Evolutionary conservation across 2,113 vertebrate species (phyloP).

Genomic region (Heterochromis multidens): DNA sequence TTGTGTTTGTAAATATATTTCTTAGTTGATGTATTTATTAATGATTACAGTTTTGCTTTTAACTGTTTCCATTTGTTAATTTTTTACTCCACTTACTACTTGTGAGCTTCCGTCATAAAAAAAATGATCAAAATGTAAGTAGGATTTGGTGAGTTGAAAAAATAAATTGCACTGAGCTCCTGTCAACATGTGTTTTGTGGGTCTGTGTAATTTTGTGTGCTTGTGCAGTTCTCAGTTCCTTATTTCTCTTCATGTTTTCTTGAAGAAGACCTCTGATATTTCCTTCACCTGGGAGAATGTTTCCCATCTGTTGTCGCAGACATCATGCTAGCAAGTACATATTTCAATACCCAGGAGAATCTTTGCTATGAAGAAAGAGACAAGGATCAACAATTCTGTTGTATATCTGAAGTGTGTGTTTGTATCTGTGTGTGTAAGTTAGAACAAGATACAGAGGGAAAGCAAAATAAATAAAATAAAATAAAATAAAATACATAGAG

Average conservation of each 20-base stretch:
- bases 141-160: not conserved
- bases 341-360: constrained; percentile 28
- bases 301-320: constrained; percentile 40
- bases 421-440: not conserved
- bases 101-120: fast-evolving
- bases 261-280: constrained; percentile 31
- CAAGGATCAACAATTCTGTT: constrained; percentile 35
- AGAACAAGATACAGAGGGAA: not conserved
- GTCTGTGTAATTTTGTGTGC: not conserved
- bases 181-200: not conserved
- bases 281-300: constrained; percentile 30
- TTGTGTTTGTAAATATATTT: not conserved
- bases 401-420: constrained; percentile 15
- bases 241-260: not conserved
- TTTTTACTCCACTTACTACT: not conserved
- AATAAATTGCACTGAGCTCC: not conserved
- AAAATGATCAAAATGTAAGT: not conserved
- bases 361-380: constrained; percentile 1
- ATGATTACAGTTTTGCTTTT: not conserved
- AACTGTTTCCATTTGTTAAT: not conserved
- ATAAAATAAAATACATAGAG: not conserved
- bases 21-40: not conserved
- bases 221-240: not conserved
- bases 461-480: not conserved
- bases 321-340: constrained; percentile 27